A percentile compares a stretch with the other conserved stretches of the same genome.
Conservation (phyloP, 2,797 vertebrate genomes). For the Amphiprion clarkii region DNA sequence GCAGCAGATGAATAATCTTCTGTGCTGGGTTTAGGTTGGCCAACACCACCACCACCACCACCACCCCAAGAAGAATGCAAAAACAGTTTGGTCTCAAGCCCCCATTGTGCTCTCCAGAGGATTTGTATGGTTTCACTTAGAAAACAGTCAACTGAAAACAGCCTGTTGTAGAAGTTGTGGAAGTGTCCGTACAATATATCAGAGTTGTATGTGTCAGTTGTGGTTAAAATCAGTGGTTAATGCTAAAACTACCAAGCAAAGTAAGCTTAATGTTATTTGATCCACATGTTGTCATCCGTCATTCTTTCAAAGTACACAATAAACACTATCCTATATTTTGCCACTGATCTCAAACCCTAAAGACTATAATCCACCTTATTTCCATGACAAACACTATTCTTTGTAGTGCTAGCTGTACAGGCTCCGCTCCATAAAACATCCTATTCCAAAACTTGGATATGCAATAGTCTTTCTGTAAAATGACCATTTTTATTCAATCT, state of each 20-base stretch:
- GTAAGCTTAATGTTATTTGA: constrained; percentile 61
- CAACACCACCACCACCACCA: constrained; percentile 55
- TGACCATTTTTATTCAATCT: constrained; percentile 89
- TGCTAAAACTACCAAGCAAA: constrained; percentile 46
- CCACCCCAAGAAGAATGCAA: constrained; percentile 71
- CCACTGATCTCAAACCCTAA: constrained; percentile 78
- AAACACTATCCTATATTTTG: constrained; percentile 78
- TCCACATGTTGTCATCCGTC: constrained; percentile 56
- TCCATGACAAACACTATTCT: constrained; percentile 83
- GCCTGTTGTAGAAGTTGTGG: constrained; percentile 38
- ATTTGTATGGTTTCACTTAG: constrained; percentile 73
- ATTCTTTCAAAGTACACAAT: constrained; percentile 68
- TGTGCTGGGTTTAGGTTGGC: constrained; percentile 76
- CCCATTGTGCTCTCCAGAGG: constrained; percentile 64
- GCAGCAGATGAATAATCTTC: constrained; percentile 73
- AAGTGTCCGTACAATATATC: constrained; percentile 17
- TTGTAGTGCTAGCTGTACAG: constrained; percentile 66
- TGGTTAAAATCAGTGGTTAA: constrained; percentile 68
- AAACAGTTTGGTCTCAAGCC: constrained; percentile 66
- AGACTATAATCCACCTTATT: constrained; percentile 83
- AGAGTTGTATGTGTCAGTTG: constrained; percentile 38
- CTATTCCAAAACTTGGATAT: constrained; percentile 76
- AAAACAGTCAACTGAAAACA: constrained; percentile 59
- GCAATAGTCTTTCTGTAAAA: constrained; percentile 77
- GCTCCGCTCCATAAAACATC: constrained; percentile 74